Evolutionary conservation across 1,140 invertebrate genomes (phyloP).

Genomic region (Panagrolaimus sp.): DNA sequence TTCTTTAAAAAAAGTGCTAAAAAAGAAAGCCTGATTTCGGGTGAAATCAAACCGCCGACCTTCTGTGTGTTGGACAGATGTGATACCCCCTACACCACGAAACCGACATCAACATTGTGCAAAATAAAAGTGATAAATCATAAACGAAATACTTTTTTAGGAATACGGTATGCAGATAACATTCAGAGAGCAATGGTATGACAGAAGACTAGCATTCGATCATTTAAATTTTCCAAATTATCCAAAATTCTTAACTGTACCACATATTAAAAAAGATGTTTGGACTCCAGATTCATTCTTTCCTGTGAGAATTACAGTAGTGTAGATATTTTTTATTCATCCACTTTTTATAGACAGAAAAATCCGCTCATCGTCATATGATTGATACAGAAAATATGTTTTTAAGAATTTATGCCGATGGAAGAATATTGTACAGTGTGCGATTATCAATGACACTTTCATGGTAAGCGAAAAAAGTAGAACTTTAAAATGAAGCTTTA

Average conservation of each 20-base stretch:
- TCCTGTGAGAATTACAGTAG: conserved; percentile 60
- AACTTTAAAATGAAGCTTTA: too few relatives aligned
- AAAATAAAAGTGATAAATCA: too few relatives aligned
- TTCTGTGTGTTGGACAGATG: too few relatives aligned
- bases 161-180: conserved; percentile 68
- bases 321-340: background rate
- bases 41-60: too few relatives aligned
- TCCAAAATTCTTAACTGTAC: conserved; percentile 69
- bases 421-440: conserved; percentile 36
- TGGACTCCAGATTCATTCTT: conserved; percentile 96
- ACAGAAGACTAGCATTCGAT: conserved; percentile 79
- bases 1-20: too few relatives aligned
- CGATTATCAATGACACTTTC: conserved; percentile 36
- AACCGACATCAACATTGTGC: too few relatives aligned
- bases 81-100: too few relatives aligned
- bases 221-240: conserved; percentile 65
- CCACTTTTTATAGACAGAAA: conserved; percentile 30
- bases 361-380: conserved; percentile 42
- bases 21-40: too few relatives aligned
- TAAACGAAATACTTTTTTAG: conserved; percentile 21
- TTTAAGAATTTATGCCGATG: conserved; percentile 33
- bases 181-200: conserved; percentile 87
- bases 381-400: conserved; percentile 49
- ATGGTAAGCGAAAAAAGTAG: too few relatives aligned
- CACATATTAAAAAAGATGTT: conserved; percentile 76